A percentile compares a stretch with the other conserved stretches of the same genome.
These are phyloP conservation scores for Tragelaphus strepsiceros DNA, from an alignment of 2,113 vertebrate species.

Conservation along the genomic window DNA sequence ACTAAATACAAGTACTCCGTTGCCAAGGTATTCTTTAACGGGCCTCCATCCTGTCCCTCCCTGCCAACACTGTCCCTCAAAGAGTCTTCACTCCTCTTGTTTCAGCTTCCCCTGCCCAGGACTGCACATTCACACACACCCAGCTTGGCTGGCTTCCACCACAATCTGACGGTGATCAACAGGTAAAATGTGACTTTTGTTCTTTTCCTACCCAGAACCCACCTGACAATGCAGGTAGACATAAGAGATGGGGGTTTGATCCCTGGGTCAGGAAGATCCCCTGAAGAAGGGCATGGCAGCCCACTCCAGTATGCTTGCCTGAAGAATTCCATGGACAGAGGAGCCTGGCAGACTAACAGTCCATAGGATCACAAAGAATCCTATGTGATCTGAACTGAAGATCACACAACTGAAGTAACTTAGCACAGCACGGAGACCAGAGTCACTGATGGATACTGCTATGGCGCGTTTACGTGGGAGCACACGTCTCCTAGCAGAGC, in stretches of 20 bases:
- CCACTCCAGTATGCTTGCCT: background rate
- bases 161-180: background rate
- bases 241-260: background rate
- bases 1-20: background rate
- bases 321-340: background rate
- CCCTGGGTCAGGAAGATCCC: background rate
- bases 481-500: background rate
- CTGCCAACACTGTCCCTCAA: background rate
- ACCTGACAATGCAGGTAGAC: background rate
- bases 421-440: background rate
- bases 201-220: background rate
- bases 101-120: background rate
- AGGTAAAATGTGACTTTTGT: background rate
- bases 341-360: background rate
- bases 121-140: background rate
- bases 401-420: background rate
- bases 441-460: background rate
- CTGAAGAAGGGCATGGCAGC: background rate
- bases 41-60: background rate
- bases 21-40: background rate
- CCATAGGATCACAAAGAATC: background rate
- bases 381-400: no score
- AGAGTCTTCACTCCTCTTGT: background rate
- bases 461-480: background rate
- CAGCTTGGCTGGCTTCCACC: background rate